Evolutionary conservation across 2,113 vertebrate species (phyloP).

Genomic region (Naja naja): DNA sequence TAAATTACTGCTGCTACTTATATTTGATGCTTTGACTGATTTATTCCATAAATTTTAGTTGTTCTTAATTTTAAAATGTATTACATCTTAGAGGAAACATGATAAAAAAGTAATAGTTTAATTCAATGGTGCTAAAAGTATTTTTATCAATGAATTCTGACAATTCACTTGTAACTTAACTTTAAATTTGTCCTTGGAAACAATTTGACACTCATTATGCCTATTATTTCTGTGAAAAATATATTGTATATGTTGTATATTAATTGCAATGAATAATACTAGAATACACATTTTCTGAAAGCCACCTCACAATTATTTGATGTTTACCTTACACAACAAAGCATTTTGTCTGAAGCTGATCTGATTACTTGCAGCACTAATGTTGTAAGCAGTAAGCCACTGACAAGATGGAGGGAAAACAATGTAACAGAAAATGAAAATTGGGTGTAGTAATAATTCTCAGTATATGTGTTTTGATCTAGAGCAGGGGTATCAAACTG

Average conservation of each 20-base stretch:
- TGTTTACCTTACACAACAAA: background rate
- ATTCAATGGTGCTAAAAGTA: too few relatives aligned
- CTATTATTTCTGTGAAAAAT: background rate
- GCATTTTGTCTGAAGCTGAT: background rate
- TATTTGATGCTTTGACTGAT: background rate
- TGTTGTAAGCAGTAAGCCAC: background rate
- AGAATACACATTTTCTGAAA: background rate
- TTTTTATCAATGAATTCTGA: too few relatives aligned
- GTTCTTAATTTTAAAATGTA: too few relatives aligned
- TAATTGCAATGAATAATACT: background rate
- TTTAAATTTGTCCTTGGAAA: background rate
- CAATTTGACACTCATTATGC: background rate
- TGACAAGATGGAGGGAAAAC: background rate
- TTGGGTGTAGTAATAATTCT: background rate
- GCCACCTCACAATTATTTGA: background rate
- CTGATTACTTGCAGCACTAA: background rate
- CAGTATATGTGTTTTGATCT: background rate
- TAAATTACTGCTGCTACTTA: background rate
- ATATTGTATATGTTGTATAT: background rate
- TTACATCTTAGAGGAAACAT: too few relatives aligned
- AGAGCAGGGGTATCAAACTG: too few relatives aligned
- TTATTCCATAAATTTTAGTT: too few relatives aligned
- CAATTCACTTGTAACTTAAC: too few relatives aligned
- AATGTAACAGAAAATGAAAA: background rate
- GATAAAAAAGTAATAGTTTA: too few relatives aligned